Conservation (phyloP, 2,888 invertebrate species). For the Pseudococcus viburni region DNA sequence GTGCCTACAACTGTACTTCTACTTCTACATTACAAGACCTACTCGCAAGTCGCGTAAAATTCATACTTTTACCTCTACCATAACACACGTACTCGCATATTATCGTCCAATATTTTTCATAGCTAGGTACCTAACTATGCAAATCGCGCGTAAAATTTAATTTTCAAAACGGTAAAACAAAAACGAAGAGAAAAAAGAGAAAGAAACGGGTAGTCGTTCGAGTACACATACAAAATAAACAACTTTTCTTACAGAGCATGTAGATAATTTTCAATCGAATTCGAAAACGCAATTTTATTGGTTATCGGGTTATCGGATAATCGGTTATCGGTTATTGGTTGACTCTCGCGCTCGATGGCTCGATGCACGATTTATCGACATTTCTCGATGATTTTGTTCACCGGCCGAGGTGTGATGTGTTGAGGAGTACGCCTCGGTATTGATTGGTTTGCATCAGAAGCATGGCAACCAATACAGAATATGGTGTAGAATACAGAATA, state of each 20-base stretch:
- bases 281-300: not conserved
- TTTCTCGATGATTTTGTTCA: constrained; percentile 6
- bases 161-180: not conserved
- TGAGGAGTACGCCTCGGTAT: not conserved
- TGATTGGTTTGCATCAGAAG: constrained; percentile 14
- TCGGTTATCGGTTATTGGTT: not conserved
- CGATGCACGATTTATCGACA: not conserved
- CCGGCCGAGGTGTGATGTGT: no score
- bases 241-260: no score
- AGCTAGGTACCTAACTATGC: not conserved
- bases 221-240: not conserved
- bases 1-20: no score
- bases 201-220: not conserved
- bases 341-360: not conserved
- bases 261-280: not conserved
- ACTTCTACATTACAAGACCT: no score
- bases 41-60: no score
- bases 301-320: not conserved
- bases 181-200: not conserved
- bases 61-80: no score
- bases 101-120: no score
- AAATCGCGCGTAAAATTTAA: not conserved
- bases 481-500: not conserved
- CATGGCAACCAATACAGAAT: constrained; percentile 2
- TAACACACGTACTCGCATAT: no score